Conservation (phyloP, 2,113 vertebrate species). For the Petrocephalus microphthalmus region DNA sequence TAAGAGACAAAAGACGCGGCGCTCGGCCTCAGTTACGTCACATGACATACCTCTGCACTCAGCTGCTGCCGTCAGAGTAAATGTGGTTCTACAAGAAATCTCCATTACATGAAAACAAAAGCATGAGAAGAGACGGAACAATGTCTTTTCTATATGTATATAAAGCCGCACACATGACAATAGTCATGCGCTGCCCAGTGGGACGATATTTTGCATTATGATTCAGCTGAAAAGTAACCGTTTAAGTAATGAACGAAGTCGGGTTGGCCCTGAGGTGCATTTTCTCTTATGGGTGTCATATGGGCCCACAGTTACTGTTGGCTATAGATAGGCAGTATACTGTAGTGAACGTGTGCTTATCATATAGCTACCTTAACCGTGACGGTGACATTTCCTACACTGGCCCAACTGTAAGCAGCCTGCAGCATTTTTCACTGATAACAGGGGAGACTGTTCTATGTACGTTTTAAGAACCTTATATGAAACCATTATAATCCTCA, state of each 20-base stretch:
- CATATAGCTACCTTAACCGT: conserved; percentile 27
- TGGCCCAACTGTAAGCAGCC: not conserved
- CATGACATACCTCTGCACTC: not conserved
- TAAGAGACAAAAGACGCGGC: not conserved
- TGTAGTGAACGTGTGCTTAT: no score
- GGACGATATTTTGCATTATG: not conserved
- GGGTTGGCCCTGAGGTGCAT: conserved; percentile 11
- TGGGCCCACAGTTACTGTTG: conserved; percentile 32
- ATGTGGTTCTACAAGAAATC: not conserved
- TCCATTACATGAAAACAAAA: not conserved
- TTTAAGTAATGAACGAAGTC: not conserved
- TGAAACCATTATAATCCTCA: not conserved
- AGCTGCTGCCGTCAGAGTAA: not conserved
- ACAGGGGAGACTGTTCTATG: not conserved
- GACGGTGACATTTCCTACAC: conserved; percentile 13
- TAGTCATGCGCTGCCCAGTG: not conserved
- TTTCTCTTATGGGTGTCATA: conserved; percentile 28
- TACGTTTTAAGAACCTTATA: not conserved
- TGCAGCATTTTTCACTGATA: not conserved
- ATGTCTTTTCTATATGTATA: not conserved
- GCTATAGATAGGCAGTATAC: conserved; percentile 41
- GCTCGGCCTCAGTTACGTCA: not conserved
- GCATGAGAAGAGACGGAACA: not conserved
- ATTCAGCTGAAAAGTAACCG: not conserved
- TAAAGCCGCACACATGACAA: not conserved